phyloP scores from a whole-genome alignment of 1,140 invertebrate species.

The Drosophila nasuta region DNA sequence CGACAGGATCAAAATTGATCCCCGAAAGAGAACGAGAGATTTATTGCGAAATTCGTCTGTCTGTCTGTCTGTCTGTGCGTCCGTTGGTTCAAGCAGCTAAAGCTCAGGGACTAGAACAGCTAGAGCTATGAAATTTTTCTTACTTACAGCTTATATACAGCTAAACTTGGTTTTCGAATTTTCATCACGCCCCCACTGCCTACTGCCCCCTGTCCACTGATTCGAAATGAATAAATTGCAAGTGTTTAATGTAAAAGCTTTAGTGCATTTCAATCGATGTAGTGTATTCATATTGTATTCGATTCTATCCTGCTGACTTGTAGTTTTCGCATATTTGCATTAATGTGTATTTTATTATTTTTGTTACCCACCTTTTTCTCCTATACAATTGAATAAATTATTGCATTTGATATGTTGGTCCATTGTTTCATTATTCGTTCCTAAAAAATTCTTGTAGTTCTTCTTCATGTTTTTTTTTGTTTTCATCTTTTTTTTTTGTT shows the following conservation, averaged over 20 bases:
- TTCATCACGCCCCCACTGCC: neutral
- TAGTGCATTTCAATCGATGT: too few species aligned
- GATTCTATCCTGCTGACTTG: neutral
- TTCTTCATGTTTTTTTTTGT: conserved; percentile 41
- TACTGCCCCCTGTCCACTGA: too few species aligned
- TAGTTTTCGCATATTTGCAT: neutral
- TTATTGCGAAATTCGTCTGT: neutral
- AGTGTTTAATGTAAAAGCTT: too few species aligned
- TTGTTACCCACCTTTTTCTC: conserved; percentile 69
- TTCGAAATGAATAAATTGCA: too few species aligned
- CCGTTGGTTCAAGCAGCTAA: neutral
- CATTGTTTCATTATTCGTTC: conserved; percentile 84
- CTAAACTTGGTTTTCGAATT: neutral
- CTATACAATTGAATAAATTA: conserved; percentile 82
- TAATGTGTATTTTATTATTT: neutral
- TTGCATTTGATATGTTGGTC: conserved; percentile 84
- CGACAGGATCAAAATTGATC: neutral
- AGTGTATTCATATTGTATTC: neutral
- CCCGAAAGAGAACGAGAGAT: neutral
- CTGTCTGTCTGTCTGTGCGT: neutral
- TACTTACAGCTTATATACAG: neutral
- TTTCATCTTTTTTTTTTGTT: conserved; percentile 25
- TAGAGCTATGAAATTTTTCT: neutral
- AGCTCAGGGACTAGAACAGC: neutral
- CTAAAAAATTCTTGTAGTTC: conserved; percentile 79